phyloP scores from a whole-genome alignment of 2,113 vertebrate genomes.

The Tetrao urogallus region DNA sequence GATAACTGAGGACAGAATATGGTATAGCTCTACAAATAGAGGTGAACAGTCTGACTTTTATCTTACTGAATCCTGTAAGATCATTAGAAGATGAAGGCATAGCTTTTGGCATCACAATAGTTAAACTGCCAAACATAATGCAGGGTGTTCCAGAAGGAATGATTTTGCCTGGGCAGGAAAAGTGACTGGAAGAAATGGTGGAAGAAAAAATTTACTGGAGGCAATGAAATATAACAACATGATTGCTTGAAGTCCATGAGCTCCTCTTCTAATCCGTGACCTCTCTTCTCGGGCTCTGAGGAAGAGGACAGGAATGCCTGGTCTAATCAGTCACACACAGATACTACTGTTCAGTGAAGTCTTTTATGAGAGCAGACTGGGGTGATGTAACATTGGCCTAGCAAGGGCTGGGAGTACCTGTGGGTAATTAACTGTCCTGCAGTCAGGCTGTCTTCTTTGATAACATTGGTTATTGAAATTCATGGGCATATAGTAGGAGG shows the following conservation, averaged over 20 bases:
- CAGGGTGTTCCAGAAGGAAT: not conserved
- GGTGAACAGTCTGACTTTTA: not conserved
- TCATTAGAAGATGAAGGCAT: not conserved
- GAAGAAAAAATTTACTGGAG: not conserved
- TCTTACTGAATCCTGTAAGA: not conserved
- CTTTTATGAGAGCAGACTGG: not conserved
- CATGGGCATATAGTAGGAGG: not conserved
- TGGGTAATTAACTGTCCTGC: not conserved
- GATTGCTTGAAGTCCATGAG: not conserved
- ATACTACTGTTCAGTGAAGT: not conserved
- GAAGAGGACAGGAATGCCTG: not conserved
- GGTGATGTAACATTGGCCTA: not conserved
- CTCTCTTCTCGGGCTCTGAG: not conserved
- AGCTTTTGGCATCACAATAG: not conserved
- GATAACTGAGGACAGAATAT: not conserved
- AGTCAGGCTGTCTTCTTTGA: not conserved
- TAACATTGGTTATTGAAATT: not conserved
- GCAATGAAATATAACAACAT: not conserved
- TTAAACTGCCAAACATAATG: not conserved
- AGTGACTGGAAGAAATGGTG: not conserved
- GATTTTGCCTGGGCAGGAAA: not conserved
- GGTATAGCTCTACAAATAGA: not conserved
- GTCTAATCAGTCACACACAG: not conserved
- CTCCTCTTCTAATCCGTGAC: not conserved
- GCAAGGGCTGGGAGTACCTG: not conserved